phyloP scores from a whole-genome alignment of 2,113 vertebrate species.

The Morone chrysops region DNA sequence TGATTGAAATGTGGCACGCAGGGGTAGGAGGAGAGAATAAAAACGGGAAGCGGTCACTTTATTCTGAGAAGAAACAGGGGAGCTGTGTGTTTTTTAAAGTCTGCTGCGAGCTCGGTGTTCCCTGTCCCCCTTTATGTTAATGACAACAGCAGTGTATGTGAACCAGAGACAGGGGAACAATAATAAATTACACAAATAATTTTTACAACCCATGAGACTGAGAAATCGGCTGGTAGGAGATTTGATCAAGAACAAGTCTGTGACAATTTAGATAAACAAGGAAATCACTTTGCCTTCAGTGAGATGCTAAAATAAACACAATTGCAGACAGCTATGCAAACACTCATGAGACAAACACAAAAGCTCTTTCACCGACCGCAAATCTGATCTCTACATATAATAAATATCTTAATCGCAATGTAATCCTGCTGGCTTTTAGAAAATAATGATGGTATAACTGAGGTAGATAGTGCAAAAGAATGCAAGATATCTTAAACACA shows the following conservation, averaged over 20 bases:
- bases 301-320: slow-evolving; percentile 9
- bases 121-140: slow-evolving; percentile 40
- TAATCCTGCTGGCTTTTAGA: slow-evolving; percentile 19
- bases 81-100: slow-evolving; percentile 26
- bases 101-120: slow-evolving; percentile 18
- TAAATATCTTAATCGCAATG: slow-evolving; percentile 31
- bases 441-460: slow-evolving; percentile 3
- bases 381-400: slow-evolving; percentile 14
- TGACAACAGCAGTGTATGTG: slow-evolving; percentile 16
- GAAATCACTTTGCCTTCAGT: slow-evolving; percentile 8
- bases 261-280: slow-evolving; percentile 27
- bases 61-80: slow-evolving; percentile 37
- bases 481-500: not conserved
- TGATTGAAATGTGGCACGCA: slow-evolving; percentile 53
- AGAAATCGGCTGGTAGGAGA: not conserved
- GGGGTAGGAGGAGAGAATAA: not conserved
- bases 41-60: slow-evolving; percentile 34
- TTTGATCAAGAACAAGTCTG: not conserved
- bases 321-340: not conserved
- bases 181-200: slow-evolving; percentile 32
- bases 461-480: slow-evolving; percentile 6
- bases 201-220: slow-evolving; percentile 16
- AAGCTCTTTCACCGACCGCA: not conserved
- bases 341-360: slow-evolving; percentile 18
- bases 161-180: slow-evolving; percentile 26